Evolutionary conservation across 1,140 invertebrate genomes (phyloP).

Genomic region (Drosophila mauritiana): DNA sequence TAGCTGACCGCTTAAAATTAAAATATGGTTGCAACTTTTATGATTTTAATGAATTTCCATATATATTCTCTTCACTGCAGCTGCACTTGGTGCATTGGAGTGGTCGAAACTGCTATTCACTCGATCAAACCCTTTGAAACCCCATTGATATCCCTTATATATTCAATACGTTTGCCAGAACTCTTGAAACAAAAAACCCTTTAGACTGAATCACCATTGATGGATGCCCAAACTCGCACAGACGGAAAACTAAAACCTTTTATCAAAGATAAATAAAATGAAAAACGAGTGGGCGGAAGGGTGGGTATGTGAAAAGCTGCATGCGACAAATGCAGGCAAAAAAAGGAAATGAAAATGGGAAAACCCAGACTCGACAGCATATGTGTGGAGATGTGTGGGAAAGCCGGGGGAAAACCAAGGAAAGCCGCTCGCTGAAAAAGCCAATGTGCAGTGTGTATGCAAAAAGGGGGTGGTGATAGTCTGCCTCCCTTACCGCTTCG

Average conservation of each 20-base stretch:
- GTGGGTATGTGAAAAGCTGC: constrained; percentile 1
- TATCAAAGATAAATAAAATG: constrained; percentile 82
- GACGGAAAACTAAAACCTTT: constrained; percentile 70
- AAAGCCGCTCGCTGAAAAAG: constrained; percentile 41
- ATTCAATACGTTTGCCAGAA: constrained; percentile 2
- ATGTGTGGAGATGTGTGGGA: constrained; percentile 21
- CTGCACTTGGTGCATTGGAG: not conserved
- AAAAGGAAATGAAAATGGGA: constrained; percentile 26
- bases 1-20: not conserved
- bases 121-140: not conserved
- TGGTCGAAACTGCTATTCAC: not conserved
- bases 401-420: not conserved
- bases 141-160: not conserved
- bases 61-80: not conserved
- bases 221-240: constrained; percentile 35
- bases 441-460: constrained; percentile 62
- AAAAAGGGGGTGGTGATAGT: constrained; percentile 27
- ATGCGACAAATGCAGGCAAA: constrained; percentile 58
- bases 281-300: constrained; percentile 15
- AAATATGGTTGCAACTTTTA: not conserved
- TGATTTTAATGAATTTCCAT: too few species aligned
- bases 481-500: constrained; percentile 1
- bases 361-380: constrained; percentile 32
- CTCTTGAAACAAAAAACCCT: constrained; percentile 34
- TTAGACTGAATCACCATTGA: constrained; percentile 48